These are phyloP conservation scores for Pachyrhynchus sulphureomaculatus DNA, from an alignment of 1,140 invertebrate species.

Conservation along the genomic window DNA sequence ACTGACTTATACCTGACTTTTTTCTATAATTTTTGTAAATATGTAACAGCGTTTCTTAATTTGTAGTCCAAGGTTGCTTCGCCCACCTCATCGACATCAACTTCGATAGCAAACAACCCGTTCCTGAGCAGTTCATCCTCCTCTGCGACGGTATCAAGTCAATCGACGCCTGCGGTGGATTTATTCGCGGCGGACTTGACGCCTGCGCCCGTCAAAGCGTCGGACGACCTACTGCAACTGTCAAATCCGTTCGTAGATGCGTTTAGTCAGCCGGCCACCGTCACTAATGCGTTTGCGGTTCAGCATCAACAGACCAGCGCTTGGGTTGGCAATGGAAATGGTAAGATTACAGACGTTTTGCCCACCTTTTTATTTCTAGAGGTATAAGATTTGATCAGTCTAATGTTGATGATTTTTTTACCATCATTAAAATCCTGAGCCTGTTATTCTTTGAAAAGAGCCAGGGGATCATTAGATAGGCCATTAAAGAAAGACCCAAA, in stretches of 20 bases:
- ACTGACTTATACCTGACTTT: too few species aligned
- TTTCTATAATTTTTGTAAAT: too few species aligned
- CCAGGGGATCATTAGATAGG: too few species aligned
- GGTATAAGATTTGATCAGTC: too few species aligned
- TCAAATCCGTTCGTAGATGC: constrained; percentile 91
- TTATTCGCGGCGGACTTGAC: constrained; percentile 61
- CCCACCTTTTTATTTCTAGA: neutral
- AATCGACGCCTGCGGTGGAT: constrained; percentile 66
- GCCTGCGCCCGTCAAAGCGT: constrained; percentile 62
- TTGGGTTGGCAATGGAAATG: constrained; percentile 71
- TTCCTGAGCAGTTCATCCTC: constrained; percentile 67
- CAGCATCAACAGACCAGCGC: constrained; percentile 56
- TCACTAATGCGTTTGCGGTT: constrained; percentile 44
- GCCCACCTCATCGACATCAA: too few species aligned
- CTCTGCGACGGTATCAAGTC: constrained; percentile 54
- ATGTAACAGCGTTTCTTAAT: too few species aligned
- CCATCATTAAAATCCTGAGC: too few species aligned
- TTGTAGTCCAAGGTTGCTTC: constrained; percentile 77
- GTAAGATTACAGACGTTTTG: constrained; percentile 44
- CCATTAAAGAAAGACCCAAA: too few species aligned
- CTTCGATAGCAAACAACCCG: constrained; percentile 72
- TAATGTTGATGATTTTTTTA: neutral
- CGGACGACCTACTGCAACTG: constrained; percentile 85
- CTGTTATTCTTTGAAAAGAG: too few species aligned
- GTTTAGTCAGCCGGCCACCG: constrained; percentile 59